Evolutionary conservation across 2,888 invertebrate species (phyloP).

Genomic region (Liopterus haemorrhoidalis): DNA sequence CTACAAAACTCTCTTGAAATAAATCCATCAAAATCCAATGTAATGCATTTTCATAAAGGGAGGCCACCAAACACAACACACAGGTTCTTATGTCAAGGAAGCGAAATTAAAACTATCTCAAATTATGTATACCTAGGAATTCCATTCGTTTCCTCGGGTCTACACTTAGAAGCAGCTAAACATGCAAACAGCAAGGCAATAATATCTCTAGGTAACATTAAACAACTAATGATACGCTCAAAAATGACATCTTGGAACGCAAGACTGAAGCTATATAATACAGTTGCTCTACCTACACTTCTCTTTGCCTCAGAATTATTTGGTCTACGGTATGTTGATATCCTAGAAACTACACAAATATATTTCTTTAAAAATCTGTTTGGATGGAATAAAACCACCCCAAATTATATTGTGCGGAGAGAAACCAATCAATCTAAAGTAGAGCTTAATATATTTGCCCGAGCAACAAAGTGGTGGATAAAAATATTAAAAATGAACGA

Average conservation of each 20-base stretch:
- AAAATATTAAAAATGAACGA: no score
- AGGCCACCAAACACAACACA: no score
- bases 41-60: constrained; percentile 17
- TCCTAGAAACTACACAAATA: constrained; percentile 11
- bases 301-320: constrained; percentile 16
- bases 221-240: not conserved
- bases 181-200: not conserved
- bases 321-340: not conserved
- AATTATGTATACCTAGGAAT: constrained; percentile 11
- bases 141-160: constrained; percentile 8
- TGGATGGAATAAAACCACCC: no score
- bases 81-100: not conserved
- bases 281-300: constrained; percentile 2
- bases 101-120: constrained; percentile 8
- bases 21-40: constrained; percentile 17
- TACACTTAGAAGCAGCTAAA: not conserved
- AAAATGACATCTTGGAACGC: constrained; percentile 7
- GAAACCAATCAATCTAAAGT: constrained; percentile 3
- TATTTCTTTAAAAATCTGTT: constrained; percentile 12
- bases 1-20: constrained; percentile 10
- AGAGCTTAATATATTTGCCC: not conserved
- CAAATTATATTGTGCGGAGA: constrained; percentile 8
- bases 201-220: not conserved
- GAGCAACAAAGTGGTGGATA: not conserved
- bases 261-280: constrained; percentile 10